phyloP scores from a whole-genome alignment of 2,888 invertebrate species.

The Pimpla rufipes region DNA sequence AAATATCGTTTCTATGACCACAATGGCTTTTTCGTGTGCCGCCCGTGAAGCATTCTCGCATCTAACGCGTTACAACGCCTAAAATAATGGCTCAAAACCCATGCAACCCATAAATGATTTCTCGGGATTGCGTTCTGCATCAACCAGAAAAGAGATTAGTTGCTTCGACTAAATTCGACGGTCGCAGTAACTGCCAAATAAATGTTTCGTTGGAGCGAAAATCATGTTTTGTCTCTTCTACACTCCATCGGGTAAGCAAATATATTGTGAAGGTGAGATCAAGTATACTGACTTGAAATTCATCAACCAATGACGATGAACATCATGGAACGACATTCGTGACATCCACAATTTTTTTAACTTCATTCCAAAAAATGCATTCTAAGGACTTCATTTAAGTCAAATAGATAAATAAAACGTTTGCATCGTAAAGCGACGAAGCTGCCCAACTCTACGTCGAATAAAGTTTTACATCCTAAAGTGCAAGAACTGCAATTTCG shows the following conservation, averaged over 20 bases:
- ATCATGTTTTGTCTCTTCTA: neutral
- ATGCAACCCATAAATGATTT: neutral
- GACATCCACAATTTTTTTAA: no score
- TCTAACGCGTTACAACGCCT: neutral
- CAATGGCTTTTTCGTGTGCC: conserved; percentile 7
- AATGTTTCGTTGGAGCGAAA: neutral
- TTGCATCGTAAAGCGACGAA: no score
- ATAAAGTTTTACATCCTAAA: no score
- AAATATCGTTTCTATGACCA: conserved; percentile 23
- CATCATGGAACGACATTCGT: no score
- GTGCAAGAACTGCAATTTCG: no score
- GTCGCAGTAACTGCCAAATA: neutral
- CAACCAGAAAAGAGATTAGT: neutral
- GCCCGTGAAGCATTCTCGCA: neutral
- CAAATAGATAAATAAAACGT: no score
- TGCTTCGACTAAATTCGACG: neutral
- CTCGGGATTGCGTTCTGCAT: neutral
- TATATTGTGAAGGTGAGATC: no score
- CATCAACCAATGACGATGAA: no score
- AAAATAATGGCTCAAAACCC: neutral
- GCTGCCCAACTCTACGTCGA: no score
- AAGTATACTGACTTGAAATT: no score
- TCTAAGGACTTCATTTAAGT: no score
- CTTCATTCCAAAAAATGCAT: no score
- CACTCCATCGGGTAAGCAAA: neutral